Evolutionary conservation across 2,888 invertebrate species (phyloP).

Genomic region (Tipula lateralis): DNA sequence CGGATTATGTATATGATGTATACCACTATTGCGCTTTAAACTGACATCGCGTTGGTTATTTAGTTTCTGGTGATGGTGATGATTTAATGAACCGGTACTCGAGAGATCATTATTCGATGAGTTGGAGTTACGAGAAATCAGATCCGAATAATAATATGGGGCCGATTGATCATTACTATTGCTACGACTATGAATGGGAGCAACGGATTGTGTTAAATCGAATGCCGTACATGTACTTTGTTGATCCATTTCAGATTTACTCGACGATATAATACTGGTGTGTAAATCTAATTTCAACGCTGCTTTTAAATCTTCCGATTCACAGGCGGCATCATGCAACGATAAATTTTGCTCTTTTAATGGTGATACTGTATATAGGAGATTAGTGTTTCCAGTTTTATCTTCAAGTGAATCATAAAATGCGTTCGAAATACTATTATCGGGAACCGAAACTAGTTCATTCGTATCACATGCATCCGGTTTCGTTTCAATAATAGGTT

Average conservation of each 20-base stretch:
- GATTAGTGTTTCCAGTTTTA: background rate
- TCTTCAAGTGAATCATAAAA: slow-evolving; percentile 31
- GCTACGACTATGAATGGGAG: slow-evolving; percentile 58
- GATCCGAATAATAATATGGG: slow-evolving; percentile 83
- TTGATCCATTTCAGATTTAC: slow-evolving; percentile 37
- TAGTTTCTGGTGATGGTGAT: slow-evolving; percentile 46
- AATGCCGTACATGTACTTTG: slow-evolving; percentile 38
- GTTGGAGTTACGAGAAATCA: slow-evolving; percentile 50
- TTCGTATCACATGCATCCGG: background rate
- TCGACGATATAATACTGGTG: slow-evolving; percentile 39
- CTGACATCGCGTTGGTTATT: slow-evolving; percentile 70
- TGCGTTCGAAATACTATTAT: slow-evolving; percentile 26
- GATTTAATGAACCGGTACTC: background rate
- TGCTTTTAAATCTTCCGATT: slow-evolving; percentile 36
- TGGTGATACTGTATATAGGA: slow-evolving; percentile 33
- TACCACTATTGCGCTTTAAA: slow-evolving; percentile 58
- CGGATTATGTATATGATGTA: slow-evolving; percentile 68
- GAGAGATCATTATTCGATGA: slow-evolving; percentile 13
- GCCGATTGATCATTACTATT: slow-evolving; percentile 61
- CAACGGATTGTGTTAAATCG: slow-evolving; percentile 39
- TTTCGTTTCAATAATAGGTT: background rate
- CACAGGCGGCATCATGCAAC: slow-evolving; percentile 37
- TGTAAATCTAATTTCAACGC: slow-evolving; percentile 35
- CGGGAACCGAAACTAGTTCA: background rate
- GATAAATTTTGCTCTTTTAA: slow-evolving; percentile 38